phyloP scores from a whole-genome alignment of 2,113 vertebrate genomes.

The Talpa occidentalis region DNA sequence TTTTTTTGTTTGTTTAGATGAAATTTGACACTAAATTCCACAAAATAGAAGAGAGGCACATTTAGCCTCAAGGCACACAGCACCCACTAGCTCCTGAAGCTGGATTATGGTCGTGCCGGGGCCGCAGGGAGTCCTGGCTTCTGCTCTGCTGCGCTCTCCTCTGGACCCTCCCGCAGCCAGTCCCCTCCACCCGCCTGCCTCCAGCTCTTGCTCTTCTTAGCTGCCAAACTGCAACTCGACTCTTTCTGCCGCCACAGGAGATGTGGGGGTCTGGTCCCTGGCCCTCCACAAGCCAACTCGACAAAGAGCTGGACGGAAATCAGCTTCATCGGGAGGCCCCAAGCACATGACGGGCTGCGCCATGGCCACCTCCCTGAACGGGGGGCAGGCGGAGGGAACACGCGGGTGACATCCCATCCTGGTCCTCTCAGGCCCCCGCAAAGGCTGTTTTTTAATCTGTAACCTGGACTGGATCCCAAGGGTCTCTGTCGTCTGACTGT shows the following conservation, averaged over 20 bases:
- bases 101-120: background rate
- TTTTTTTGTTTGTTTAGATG: background rate
- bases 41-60: background rate
- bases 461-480: no score
- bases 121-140: background rate
- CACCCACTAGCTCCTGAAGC: background rate
- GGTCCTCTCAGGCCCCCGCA: no score
- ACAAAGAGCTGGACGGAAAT: no score
- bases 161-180: rapidly evolving
- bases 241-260: no score
- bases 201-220: background rate
- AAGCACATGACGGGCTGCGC: no score
- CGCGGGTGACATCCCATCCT: no score
- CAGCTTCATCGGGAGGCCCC: no score
- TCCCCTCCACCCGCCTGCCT: no score
- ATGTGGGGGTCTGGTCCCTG: background rate
- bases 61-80: background rate
- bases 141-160: rapidly evolving
- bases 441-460: no score
- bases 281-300: background rate
- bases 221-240: background rate
- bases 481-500: no score
- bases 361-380: no score
- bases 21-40: background rate
- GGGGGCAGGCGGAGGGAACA: no score